A percentile compares a stretch with the other conserved stretches of the same genome.
These are phyloP conservation scores for Plebejus anna DNA, from an alignment of 2,888 invertebrate genomes.

Conservation along the genomic window DNA sequence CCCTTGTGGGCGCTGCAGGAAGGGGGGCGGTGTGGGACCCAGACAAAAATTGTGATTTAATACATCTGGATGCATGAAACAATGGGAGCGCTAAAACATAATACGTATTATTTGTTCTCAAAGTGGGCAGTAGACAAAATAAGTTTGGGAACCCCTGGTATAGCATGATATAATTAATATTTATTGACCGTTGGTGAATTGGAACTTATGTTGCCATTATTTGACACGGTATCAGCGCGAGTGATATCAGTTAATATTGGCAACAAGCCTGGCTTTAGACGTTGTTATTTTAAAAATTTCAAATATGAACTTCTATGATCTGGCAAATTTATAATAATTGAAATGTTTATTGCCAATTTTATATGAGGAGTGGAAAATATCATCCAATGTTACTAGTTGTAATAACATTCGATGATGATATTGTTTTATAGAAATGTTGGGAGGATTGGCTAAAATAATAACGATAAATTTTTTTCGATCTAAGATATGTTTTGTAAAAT, in stretches of 20 bases:
- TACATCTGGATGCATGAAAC: no score
- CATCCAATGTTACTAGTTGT: constrained; percentile 40
- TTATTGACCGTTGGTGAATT: not conserved
- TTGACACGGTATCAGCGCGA: not conserved
- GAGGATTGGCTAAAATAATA: not conserved
- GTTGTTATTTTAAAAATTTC: not conserved
- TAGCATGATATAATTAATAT: no score
- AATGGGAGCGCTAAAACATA: no score
- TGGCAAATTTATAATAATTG: not conserved
- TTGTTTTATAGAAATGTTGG: not conserved
- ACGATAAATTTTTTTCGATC: not conserved
- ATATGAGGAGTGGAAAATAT: constrained; percentile 18
- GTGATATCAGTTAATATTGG: not conserved
- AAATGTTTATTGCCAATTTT: not conserved
- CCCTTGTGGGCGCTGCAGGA: no score
- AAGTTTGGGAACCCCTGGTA: no score
- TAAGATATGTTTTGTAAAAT: not conserved
- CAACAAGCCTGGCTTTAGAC: not conserved
- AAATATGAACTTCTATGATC: not conserved
- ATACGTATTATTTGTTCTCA: no score
- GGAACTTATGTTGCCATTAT: not conserved
- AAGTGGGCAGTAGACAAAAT: no score
- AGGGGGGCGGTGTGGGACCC: no score
- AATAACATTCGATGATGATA: constrained; percentile 40
- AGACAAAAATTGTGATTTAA: no score